Conservation (phyloP, 2,797 vertebrate species). For the Enteromius mattozi region DNA sequence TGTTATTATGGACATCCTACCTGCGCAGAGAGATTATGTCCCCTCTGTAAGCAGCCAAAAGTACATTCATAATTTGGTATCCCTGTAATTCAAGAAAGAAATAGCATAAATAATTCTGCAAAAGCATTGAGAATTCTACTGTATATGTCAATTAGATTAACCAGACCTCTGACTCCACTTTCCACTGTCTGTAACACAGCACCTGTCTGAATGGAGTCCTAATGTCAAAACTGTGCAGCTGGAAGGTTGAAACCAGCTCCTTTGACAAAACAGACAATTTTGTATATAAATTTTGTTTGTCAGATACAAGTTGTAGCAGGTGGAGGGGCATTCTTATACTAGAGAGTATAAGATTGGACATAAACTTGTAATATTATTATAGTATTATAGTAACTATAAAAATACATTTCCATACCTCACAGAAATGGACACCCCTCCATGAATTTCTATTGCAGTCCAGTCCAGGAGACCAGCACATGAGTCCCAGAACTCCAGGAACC, state of each 20-base stretch:
- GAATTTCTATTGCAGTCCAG: slow-evolving; percentile 72
- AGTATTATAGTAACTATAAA: no score
- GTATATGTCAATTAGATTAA: not conserved
- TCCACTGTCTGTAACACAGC: slow-evolving; percentile 76
- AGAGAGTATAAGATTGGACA: not conserved
- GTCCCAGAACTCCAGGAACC: slow-evolving; percentile 74
- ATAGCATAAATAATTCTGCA: not conserved
- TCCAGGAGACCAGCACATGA: slow-evolving; percentile 73
- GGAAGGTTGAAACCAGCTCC: slow-evolving; percentile 74
- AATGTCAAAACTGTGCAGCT: slow-evolving; percentile 78
- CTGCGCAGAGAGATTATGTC: slow-evolving; percentile 72
- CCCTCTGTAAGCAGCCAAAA: slow-evolving; percentile 74
- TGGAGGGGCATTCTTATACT: not conserved
- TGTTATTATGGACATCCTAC: slow-evolving; percentile 53
- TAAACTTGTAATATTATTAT: not conserved
- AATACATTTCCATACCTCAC: slow-evolving; percentile 67
- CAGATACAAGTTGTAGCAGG: not conserved
- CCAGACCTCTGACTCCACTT: slow-evolving; percentile 74
- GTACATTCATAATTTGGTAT: slow-evolving; percentile 77
- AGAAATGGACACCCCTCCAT: slow-evolving; percentile 76
- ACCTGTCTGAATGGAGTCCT: slow-evolving; percentile 76
- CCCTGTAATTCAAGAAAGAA: slow-evolving; percentile 65
- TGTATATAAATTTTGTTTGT: not conserved
- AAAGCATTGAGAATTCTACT: not conserved
- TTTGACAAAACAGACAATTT: slow-evolving; percentile 53